These are phyloP conservation scores for Morelia viridis DNA, from an alignment of 2,797 vertebrate species.

Conservation along the genomic window DNA sequence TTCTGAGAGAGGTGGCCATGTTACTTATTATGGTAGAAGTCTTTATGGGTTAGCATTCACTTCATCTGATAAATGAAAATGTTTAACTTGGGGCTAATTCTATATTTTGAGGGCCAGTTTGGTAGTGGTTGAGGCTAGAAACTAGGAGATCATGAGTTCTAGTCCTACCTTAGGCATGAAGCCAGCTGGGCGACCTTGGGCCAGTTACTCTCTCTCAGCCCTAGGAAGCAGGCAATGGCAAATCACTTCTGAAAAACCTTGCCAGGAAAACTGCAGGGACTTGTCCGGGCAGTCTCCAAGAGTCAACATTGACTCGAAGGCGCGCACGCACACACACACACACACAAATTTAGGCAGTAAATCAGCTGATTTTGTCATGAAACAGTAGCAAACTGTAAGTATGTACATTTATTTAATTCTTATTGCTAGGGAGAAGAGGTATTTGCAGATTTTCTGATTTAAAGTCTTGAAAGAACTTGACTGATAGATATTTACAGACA, in stretches of 20 bases:
- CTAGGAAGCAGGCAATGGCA: no score
- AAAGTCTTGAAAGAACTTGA: background rate
- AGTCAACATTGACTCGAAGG: background rate
- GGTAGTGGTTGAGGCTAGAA: background rate
- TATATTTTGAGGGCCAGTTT: no score
- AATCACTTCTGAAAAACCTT: no score
- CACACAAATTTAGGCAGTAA: background rate
- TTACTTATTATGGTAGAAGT: background rate
- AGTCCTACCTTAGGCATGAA: no score
- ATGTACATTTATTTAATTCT: background rate
- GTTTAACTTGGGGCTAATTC: no score
- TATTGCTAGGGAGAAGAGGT: background rate
- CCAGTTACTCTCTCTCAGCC: no score
- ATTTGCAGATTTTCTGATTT: background rate
- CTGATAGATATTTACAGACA: background rate
- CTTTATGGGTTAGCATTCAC: background rate
- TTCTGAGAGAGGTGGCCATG: no score
- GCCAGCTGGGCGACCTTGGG: no score
- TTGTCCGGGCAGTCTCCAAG: no score
- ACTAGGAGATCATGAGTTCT: no score
- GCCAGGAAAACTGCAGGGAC: no score
- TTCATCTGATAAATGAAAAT: background rate
- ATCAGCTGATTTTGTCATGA: background rate
- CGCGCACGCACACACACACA: background rate
- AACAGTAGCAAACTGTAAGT: background rate